Conservation (phyloP, 2,113 vertebrate genomes). For the Pseudopodoces humilis region DNA sequence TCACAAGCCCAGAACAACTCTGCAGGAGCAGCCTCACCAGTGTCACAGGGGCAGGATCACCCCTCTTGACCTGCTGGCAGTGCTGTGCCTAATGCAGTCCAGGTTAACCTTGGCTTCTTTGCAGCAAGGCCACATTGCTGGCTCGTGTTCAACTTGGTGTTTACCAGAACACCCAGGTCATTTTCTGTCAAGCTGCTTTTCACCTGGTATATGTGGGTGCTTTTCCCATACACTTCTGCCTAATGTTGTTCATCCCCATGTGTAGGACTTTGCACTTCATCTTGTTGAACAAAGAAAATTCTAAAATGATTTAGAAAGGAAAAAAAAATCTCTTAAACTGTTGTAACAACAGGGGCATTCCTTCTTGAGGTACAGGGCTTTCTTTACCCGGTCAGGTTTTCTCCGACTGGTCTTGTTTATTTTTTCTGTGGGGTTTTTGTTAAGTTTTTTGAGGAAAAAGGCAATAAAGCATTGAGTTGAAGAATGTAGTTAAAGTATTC, state of each 20-base stretch:
- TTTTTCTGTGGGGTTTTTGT: background rate
- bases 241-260: background rate
- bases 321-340: background rate
- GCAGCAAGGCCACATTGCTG: background rate
- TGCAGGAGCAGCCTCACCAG: background rate
- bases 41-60: background rate
- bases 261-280: background rate
- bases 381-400: background rate
- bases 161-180: background rate
- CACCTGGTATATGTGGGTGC: background rate
- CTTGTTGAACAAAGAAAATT: background rate
- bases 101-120: background rate
- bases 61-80: background rate
- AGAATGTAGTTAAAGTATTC: background rate
- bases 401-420: background rate
- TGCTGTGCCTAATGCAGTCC: background rate
- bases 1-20: no score
- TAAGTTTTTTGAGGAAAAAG: background rate
- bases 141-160: background rate
- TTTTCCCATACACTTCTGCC: background rate
- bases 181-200: background rate
- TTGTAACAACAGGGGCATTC: background rate
- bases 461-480: background rate
- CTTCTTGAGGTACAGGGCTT: background rate
- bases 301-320: background rate